Evolutionary conservation across 1,140 invertebrate genomes (phyloP).

Genomic region (Venturia canescens): DNA sequence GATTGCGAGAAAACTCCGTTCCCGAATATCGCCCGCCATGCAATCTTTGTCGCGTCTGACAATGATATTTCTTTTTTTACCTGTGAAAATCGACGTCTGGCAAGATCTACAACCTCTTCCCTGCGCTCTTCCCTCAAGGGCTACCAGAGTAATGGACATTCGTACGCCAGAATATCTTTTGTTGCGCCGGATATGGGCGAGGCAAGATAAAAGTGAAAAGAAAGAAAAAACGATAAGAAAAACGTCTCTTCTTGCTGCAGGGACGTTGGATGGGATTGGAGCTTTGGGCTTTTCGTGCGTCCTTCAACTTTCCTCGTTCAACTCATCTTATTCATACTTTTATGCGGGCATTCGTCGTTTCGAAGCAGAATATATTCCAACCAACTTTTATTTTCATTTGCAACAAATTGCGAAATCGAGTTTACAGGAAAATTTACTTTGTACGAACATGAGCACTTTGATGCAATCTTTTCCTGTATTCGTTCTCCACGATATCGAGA

Average conservation of each 20-base stretch:
- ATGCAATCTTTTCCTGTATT: too few species aligned
- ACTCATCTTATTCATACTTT: neutral
- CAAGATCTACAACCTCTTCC: neutral
- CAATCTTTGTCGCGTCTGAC: constrained; percentile 4
- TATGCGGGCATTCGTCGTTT: neutral
- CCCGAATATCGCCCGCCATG: neutral
- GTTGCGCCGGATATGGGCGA: constrained; percentile 1
- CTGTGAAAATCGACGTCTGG: constrained; percentile 8
- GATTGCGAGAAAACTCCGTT: neutral
- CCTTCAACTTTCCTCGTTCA: neutral
- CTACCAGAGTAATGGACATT: constrained; percentile 12
- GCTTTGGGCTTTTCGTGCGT: neutral
- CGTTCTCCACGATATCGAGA: too few species aligned
- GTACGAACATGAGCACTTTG: too few species aligned
- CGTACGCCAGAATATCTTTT: neutral
- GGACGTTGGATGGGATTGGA: neutral
- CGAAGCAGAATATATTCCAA: too few species aligned
- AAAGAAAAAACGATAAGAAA: neutral
- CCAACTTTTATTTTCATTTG: neutral
- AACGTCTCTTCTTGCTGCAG: neutral
- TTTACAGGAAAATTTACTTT: too few species aligned
- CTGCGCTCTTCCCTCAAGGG: neutral
- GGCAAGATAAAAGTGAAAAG: constrained; percentile 8
- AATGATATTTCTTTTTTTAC: constrained; percentile 7
- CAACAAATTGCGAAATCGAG: neutral